Base-by-base conservation (phyloP, 2,113 vertebrate genomes). In the Ariopsis seemanni region DNA sequence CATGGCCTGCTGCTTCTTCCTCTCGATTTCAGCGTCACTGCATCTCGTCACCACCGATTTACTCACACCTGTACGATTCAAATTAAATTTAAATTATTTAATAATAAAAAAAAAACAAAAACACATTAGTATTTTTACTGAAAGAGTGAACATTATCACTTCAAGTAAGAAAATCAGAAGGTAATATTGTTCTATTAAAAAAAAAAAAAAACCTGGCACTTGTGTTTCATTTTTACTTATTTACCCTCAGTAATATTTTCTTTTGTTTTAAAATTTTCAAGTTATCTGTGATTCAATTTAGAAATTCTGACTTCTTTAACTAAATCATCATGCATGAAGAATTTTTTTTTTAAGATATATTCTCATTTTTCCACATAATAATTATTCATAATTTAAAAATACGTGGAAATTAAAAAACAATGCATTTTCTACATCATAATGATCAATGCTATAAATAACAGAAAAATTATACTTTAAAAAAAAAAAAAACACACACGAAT, bases 1-100 rank as follows among this genome's bases (percentile, higher is more conserved):
- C 91, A 98, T 88, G 3, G 98, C 98, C 94, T 96, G 96, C 91
- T 96, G 96, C 90, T 97, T 98, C 93, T 99, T 99, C 78, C 91
- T 95, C 93, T 97, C 96, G 91, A 99, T 99, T 95, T 99, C 97
- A 34, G 96, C 96, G 4, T 95, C 94, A 8, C 96, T 98, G 92
- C 96, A 98, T 80, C 92, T 95, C 67, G 88, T 93, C 0, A 67
- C 95, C 65, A 94, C 91, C 62, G 93, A 90, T 53, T 91, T 82
- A 22, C 90, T 77, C 81, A 87, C 90, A 5, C 96, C 93, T 88
- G 93, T 93, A 91, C 4, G 42, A 42, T 42, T 42, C 42, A 42
- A 42, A 42, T 42, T 42, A 42, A 42, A 42, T 4, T 42, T 42
- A 42, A 42, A 42, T 42, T 42, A 42, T 42, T 42, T 42, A 42